These are phyloP conservation scores for Orbicella faveolata DNA, from an alignment of 64 coral and sea anemone species.

Conservation along the genomic window DNA sequence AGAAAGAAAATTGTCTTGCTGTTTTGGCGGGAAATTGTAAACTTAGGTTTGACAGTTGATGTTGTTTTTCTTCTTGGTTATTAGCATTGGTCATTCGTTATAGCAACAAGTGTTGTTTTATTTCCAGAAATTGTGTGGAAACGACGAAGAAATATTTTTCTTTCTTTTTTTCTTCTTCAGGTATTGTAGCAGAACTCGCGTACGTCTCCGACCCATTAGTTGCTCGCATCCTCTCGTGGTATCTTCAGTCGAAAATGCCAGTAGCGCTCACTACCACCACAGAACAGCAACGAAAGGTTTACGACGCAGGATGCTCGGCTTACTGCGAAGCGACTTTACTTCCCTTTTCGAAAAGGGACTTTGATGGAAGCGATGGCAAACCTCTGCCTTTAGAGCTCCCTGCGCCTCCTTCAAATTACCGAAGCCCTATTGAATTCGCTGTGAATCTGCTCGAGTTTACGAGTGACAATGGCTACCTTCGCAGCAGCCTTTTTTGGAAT, in stretches of 20 bases:
- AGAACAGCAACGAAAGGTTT: conserved; percentile 81
- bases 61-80: no score
- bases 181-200: conserved; percentile 76
- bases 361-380: conserved; percentile 62
- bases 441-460: conserved; percentile 86
- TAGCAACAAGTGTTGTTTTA: no score
- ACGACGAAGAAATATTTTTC: background rate
- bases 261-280: conserved; percentile 68
- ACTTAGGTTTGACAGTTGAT: no score
- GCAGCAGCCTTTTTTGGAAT: conserved; percentile 75
- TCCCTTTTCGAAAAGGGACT: conserved; percentile 58
- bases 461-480: conserved; percentile 54
- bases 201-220: conserved; percentile 78
- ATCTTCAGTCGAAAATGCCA: conserved; percentile 78
- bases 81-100: no score
- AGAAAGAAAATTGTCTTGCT: no score
- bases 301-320: conserved; percentile 63
- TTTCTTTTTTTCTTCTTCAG: conserved; percentile 9
- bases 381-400: conserved; percentile 69
- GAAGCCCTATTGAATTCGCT: conserved; percentile 77
- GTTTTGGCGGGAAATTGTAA: no score
- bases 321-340: conserved; percentile 83
- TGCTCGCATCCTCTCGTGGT: conserved; percentile 76
- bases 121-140: no score
- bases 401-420: conserved; percentile 54